phyloP scores from a whole-genome alignment of 37 sponge, comb jelly and placozoan genomes.

The Lycopodina hypogea region DNA sequence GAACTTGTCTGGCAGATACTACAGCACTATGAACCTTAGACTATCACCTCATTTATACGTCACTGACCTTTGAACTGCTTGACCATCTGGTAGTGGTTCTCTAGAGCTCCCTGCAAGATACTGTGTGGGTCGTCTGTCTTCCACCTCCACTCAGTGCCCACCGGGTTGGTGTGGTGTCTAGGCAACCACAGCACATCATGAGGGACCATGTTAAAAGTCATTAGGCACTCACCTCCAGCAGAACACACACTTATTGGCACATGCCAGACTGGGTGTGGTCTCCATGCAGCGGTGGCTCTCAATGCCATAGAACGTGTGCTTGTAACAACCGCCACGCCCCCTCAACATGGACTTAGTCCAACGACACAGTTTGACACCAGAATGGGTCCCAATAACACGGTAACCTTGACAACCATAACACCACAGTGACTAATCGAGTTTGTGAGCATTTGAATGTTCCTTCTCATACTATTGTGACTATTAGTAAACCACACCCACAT shows the following conservation, averaged over 20 bases:
- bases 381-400: slow-evolving; percentile 84
- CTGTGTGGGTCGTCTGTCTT: slow-evolving; percentile 82
- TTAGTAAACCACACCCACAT: background rate
- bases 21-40: too few relatives aligned
- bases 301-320: slow-evolving; percentile 97
- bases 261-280: slow-evolving; percentile 96
- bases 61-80: slow-evolving; percentile 87
- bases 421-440: background rate
- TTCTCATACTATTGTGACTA: background rate
- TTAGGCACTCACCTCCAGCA: slow-evolving; percentile 68
- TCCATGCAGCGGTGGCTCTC: slow-evolving; percentile 99
- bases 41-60: too few relatives aligned
- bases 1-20: too few relatives aligned
- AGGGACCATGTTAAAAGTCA: background rate
- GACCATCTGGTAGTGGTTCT: slow-evolving; percentile 93
- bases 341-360: slow-evolving; percentile 99
- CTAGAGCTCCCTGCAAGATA: slow-evolving; percentile 75
- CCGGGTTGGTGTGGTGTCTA: slow-evolving; percentile 97
- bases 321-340: slow-evolving; percentile 96
- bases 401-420: slow-evolving; percentile 54
- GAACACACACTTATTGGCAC: slow-evolving; percentile 99
- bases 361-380: slow-evolving; percentile 95
- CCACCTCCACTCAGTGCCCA: slow-evolving; percentile 96
- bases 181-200: background rate
- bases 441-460: background rate